A percentile compares a stretch with the other conserved stretches of the same genome.
Conservation (phyloP, 1,140 invertebrate species). For the Ceratosolen fusciceps region DNA sequence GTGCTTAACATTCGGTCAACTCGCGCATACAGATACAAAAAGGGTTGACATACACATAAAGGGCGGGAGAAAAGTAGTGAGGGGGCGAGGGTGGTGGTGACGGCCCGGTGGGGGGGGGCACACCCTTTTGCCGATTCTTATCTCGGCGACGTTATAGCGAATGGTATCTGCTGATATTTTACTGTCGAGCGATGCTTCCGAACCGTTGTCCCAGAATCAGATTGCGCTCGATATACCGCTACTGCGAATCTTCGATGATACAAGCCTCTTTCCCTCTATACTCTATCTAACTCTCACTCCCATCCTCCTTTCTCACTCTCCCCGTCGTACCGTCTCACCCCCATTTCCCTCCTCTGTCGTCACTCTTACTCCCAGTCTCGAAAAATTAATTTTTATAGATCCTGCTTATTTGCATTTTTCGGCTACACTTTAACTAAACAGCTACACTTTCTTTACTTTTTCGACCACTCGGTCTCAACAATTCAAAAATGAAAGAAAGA, state of each 20-base stretch:
- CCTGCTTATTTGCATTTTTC: neutral
- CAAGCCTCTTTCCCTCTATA: conserved; percentile 39
- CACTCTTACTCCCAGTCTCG: neutral
- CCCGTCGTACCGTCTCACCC: neutral
- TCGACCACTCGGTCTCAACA: neutral
- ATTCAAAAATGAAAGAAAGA: neutral
- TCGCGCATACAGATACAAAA: neutral
- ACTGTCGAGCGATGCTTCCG: conserved; percentile 70
- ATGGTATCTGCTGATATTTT: conserved; percentile 71
- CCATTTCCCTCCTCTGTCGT: neutral
- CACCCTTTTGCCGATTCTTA: conserved; percentile 61
- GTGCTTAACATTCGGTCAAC: neutral
- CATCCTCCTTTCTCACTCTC: conserved; percentile 4
- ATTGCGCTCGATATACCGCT: conserved; percentile 64
- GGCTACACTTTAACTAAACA: neutral
- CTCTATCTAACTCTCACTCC: conserved; percentile 10
- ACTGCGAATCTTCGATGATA: conserved; percentile 63
- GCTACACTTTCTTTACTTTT: neutral
- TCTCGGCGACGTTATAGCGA: conserved; percentile 60
- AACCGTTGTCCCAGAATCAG: conserved; percentile 68
- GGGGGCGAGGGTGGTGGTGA: neutral
- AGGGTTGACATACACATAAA: neutral
- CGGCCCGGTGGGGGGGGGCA: conserved; percentile 30
- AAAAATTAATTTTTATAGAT: neutral
- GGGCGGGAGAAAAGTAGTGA: conserved; percentile 29